phyloP scores from a whole-genome alignment of 2,888 invertebrate genomes.

The Melanostoma scalare region DNA sequence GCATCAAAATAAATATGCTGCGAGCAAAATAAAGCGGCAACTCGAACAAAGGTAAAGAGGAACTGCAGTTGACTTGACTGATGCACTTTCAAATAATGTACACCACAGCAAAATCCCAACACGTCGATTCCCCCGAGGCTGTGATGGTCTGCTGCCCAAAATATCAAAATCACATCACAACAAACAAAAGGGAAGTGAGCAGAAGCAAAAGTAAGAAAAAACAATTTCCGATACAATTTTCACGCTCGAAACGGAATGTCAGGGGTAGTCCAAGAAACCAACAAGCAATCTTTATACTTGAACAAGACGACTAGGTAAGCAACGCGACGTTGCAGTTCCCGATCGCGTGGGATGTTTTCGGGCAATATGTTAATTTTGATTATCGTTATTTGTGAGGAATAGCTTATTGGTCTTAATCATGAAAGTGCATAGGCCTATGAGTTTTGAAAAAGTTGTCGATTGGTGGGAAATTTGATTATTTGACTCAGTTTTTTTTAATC shows the following conservation, averaged over 20 bases:
- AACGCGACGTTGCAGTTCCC: background rate
- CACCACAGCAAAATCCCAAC: conserved; percentile 34
- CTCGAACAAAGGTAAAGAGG: background rate
- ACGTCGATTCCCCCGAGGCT: conserved; percentile 32
- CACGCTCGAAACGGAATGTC: conserved; percentile 50
- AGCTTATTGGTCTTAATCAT: conserved; percentile 40
- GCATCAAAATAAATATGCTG: conserved; percentile 48
- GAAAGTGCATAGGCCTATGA: conserved; percentile 4
- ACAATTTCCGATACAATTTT: conserved; percentile 69
- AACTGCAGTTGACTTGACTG: conserved; percentile 38
- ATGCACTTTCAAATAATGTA: conserved; percentile 28
- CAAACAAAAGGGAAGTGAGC: conserved; percentile 27
- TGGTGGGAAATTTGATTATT: too few species aligned
- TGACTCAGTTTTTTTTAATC: too few species aligned
- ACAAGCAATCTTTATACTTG: too few species aligned
- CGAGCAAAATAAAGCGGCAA: conserved; percentile 17
- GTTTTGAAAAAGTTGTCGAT: conserved; percentile 35
- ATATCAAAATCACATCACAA: conserved; percentile 9
- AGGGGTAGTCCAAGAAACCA: conserved; percentile 20
- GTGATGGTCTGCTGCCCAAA: conserved; percentile 66
- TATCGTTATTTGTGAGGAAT: conserved; percentile 44
- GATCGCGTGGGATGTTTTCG: conserved; percentile 56
- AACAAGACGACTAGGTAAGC: conserved; percentile 7
- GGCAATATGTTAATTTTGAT: conserved; percentile 57
- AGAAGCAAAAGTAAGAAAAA: conserved; percentile 24